Evolutionary conservation across 1,140 invertebrate species (phyloP).

Genomic region (Neodiprion fabricii): DNA sequence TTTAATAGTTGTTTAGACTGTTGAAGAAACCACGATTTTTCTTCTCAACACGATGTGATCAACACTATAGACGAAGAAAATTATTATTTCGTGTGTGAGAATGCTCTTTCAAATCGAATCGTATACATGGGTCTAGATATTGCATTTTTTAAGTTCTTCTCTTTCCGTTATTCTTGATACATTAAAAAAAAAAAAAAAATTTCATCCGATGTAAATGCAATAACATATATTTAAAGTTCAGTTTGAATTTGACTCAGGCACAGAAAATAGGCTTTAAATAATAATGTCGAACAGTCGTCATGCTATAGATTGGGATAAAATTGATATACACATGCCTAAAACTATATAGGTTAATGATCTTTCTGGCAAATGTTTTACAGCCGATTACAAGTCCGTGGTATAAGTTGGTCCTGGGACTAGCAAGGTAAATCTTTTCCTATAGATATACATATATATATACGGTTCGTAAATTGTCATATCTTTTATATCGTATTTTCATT

Average conservation of each 20-base stretch:
- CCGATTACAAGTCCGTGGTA: conserved; percentile 1
- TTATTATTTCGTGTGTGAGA: too few species aligned
- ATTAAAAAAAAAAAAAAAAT: background rate
- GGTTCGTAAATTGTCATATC: background rate
- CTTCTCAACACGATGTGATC: too few species aligned
- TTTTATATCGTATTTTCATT: too few species aligned
- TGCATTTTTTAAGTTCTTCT: too few species aligned
- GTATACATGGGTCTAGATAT: too few species aligned
- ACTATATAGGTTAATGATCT: background rate
- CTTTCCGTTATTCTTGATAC: too few species aligned
- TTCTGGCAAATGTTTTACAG: conserved; percentile 1
- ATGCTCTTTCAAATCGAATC: too few species aligned
- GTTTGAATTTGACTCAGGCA: too few species aligned
- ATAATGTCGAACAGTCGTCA: background rate
- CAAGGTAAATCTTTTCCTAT: background rate
- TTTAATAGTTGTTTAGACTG: too few species aligned
- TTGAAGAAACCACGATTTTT: too few species aligned
- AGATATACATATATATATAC: background rate
- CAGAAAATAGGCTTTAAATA: background rate
- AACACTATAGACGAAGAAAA: too few species aligned
- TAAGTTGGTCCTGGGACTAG: background rate
- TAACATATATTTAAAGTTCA: too few species aligned
- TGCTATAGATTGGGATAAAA: background rate
- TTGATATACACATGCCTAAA: background rate
- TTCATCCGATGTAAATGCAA: background rate